Evolutionary conservation across 2,797 vertebrate species (phyloP), one percentile per base, ranked within the genome.

Genomic region (Galaxias olidus): DNA sequence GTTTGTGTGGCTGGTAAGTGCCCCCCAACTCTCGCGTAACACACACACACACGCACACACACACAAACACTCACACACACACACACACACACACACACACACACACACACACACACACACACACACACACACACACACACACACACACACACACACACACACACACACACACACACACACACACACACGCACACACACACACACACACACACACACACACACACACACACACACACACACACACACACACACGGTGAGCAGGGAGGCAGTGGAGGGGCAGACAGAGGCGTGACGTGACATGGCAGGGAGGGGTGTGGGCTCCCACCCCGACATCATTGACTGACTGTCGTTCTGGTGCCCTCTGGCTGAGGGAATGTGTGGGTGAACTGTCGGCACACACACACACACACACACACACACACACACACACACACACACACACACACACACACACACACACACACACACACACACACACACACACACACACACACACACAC

Each of bases 1-100:
- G 90, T 94, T 61, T 95, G 92, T 3, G 84, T 75, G 0, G 86
- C 92, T 68, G 95, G 96, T 99, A 86, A 89, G 96, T 92, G 63
- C 49, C 15, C 63, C 49, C 45, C 10, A 15, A 12, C 13, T 9
- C 55, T 45, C 69, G 10, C n/a, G n/a, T n/a, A n/a, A n/a, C n/a
- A n/a, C n/a, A n/a, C n/a, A n/a, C 11, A 46, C 17, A 11, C 59
- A 9, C 49, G 15, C 48, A 12, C 19, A 14, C 15, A 11, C 40
- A 9, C 6, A 64, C 43, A 19, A 59, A 45, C 62, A 63, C 53
- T 62, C 20, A 0, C 52, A 69, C 68, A 59, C 19, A 66, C 55
- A 71, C 45, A 63, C 57, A n/a, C 18, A 47, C 10, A 57, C 44
- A 46, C 17, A 4, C 17, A 13, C n/a, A 43, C 48, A 58, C 4